A percentile compares a stretch with the other conserved stretches of the same genome.
Evolutionary conservation across 2,888 invertebrate genomes (phyloP).

Genomic region (Eupithecia abbreviata): DNA sequence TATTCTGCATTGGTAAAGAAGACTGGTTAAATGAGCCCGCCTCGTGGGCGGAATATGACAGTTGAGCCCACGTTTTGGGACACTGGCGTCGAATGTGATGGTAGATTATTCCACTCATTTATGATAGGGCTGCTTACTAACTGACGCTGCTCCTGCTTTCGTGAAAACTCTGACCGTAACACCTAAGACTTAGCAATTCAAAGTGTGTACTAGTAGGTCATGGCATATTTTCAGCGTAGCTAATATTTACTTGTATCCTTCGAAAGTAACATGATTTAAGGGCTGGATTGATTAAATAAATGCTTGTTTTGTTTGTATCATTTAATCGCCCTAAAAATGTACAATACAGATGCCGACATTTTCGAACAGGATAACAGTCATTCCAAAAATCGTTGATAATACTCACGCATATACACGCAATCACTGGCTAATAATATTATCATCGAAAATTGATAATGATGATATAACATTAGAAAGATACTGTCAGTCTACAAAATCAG

Average conservation of each 20-base stretch:
- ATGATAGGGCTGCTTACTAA: no score
- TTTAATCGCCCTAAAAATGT: conserved; percentile 83
- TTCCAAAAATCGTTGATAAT: conserved; percentile 73
- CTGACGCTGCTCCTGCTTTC: no score
- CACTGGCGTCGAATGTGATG: no score
- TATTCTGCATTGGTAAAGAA: no score
- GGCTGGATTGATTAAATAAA: conserved; percentile 49
- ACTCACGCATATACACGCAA: conserved; percentile 72
- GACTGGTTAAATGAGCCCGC: no score
- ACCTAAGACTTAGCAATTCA: no score
- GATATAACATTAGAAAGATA: conserved; percentile 66
- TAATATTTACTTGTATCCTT: background rate
- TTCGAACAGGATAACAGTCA: conserved; percentile 67
- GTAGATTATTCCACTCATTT: no score
- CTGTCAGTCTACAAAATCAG: conserved; percentile 76
- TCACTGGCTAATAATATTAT: conserved; percentile 76
- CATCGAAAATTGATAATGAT: conserved; percentile 64
- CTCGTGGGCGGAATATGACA: no score
- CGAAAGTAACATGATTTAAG: conserved; percentile 12
- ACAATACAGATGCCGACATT: conserved; percentile 81
- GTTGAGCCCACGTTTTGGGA: no score
- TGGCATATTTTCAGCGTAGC: background rate
- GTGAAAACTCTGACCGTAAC: no score
- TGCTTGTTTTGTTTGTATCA: conserved; percentile 69
- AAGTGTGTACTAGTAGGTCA: no score